phyloP scores from a whole-genome alignment of 2,797 vertebrate genomes.

The Linurgus olivaceus region DNA sequence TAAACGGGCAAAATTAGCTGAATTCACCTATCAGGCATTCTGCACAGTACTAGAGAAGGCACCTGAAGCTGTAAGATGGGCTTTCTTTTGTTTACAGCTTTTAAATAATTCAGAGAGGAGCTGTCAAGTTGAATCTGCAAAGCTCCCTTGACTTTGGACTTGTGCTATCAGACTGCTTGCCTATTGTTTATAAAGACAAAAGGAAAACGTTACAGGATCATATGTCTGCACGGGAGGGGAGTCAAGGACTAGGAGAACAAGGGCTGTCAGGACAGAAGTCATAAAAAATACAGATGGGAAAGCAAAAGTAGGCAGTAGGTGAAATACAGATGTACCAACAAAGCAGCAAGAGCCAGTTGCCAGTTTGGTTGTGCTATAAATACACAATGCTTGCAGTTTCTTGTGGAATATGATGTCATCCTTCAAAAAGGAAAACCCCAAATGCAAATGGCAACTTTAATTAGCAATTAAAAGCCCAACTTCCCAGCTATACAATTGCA shows the following conservation, averaged over 20 bases:
- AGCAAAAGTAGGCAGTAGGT: neutral
- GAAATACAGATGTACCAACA: conserved; percentile 10
- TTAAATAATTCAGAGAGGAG: conserved; percentile 62
- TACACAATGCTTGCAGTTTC: neutral
- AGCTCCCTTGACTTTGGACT: conserved; percentile 44
- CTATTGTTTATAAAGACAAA: conserved; percentile 55
- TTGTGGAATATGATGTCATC: neutral
- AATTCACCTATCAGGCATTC: neutral
- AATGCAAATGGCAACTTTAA: conserved; percentile 19
- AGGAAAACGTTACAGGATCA: neutral
- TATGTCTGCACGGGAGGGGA: neutral
- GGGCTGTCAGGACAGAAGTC: neutral
- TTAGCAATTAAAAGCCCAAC: conserved; percentile 25
- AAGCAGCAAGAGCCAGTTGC: neutral
- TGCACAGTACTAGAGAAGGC: neutral
- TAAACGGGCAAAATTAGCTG: neutral
- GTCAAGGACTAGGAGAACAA: conserved; percentile 27
- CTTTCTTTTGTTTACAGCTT: neutral
- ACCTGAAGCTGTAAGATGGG: neutral
- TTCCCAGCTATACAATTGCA: neutral
- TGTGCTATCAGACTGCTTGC: neutral
- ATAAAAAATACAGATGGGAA: conserved; percentile 8
- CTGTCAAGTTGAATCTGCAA: conserved; percentile 33
- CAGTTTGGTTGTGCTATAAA: neutral
- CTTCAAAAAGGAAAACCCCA: neutral